Evolutionary conservation across 2,888 invertebrate species (phyloP), one percentile per base, ranked within the genome.

Genomic region (Liodrosophila aerea): DNA sequence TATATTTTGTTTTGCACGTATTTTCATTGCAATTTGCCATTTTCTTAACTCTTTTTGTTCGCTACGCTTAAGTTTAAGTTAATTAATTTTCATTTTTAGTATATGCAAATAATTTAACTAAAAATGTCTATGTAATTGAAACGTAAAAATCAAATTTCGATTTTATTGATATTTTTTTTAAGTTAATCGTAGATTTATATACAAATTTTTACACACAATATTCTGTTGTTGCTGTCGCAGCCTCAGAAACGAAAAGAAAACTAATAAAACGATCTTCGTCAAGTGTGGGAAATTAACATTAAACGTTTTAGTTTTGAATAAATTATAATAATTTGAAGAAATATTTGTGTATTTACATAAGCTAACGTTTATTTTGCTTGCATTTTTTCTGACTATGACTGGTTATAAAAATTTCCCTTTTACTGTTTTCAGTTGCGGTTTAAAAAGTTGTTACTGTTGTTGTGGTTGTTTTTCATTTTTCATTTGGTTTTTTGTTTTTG

Each of bases 161-260:
- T 51, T 44, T 31, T 51, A 37, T 50, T 58, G 54, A 60, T 27
- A 63, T 65, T 63, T 33, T 40, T 29, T 52, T 65, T 70, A 49
- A 36, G 33, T 37, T 63, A 54, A 60, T 49, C 27, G 62, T 60
- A 52, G 53, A 59, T 62, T 66, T 78, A 78, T 78, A 68, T 78
- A 78, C 78, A 84, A 72, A 68, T 81, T 73, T 83, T 56, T 78
- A 85, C 70, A 75, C 66, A 67, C 66, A 82, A 77, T 75, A 52
- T 52, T 74, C 47, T 63, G 58, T 46, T 54, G 56, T 57, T 57
- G 33, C 30, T 18, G 43, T 34, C 45, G 45, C 63, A 53, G 59
- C 51, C 52, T 2, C 4, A 43, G 11, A 1, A 8, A 4, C 1
- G 22, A 56, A 65, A 46, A 49, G 22, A 37, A 49, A 53, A 44